phyloP scores from a whole-genome alignment of 2,113 vertebrate species.

The Xiphophorus hellerii region DNA sequence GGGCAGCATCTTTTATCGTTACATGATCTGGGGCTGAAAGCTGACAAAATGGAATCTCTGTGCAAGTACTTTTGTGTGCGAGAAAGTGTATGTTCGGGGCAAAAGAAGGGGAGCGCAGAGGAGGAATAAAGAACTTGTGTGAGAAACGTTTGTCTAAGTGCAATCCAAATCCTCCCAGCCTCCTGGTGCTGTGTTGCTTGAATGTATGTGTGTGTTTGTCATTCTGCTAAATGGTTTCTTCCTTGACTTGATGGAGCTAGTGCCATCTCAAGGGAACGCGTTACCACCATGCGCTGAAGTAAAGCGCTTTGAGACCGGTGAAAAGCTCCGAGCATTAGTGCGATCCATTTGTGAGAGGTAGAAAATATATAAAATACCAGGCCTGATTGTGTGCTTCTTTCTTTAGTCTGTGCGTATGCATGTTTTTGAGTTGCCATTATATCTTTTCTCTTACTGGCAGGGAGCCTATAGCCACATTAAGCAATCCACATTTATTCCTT shows the following conservation, averaged over 20 bases:
- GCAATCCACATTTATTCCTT: constrained; percentile 58
- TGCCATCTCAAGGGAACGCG: constrained; percentile 68
- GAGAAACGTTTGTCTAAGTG: constrained; percentile 74
- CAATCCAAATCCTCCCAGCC: constrained; percentile 68
- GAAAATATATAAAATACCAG: constrained; percentile 44
- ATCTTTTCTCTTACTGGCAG: constrained; percentile 71
- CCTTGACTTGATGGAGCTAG: constrained; percentile 77
- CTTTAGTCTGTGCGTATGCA: constrained; percentile 18
- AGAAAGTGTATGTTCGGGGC: constrained; percentile 56
- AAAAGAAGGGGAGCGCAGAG: constrained; percentile 25
- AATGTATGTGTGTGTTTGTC: constrained; percentile 67
- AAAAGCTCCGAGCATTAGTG: constrained; percentile 68
- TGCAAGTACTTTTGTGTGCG: constrained; percentile 64
- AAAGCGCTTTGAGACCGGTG: constrained; percentile 60
- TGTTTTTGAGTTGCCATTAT: constrained; percentile 67
- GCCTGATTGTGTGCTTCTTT: constrained; percentile 30
- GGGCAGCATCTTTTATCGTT: constrained; percentile 82
- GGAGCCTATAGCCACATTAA: constrained; percentile 64
- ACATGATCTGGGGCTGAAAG: constrained; percentile 81
- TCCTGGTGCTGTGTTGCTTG: constrained; percentile 48
- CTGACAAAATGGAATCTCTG: constrained; percentile 81
- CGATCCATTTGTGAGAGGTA: constrained; percentile 66
- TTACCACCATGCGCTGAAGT: constrained; percentile 57
- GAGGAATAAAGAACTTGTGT: constrained; percentile 59
- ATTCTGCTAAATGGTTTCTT: constrained; percentile 78